phyloP scores from a whole-genome alignment of 2,797 vertebrate species.

The Falco columbarius region DNA sequence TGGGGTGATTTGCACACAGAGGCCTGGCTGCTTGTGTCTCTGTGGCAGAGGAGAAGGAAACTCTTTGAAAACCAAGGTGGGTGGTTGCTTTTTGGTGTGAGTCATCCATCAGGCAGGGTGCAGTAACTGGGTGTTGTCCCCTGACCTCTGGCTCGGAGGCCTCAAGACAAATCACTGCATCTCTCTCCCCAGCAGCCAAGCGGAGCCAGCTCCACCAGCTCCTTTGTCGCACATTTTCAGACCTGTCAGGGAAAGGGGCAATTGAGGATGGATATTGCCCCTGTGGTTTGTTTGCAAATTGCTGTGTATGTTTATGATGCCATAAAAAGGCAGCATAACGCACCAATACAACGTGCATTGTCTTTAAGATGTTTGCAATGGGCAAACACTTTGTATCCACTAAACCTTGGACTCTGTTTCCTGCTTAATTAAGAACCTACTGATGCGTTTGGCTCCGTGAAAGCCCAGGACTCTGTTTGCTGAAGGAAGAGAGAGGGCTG shows the following conservation, averaged over 20 bases:
- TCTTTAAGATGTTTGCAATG: neutral
- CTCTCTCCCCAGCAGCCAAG: neutral
- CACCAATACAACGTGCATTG: neutral
- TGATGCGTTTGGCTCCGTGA: accelerated
- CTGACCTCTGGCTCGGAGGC: neutral
- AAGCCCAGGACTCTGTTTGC: accelerated
- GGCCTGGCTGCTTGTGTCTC: neutral
- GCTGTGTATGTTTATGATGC: neutral
- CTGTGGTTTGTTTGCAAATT: neutral
- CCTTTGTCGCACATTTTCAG: neutral
- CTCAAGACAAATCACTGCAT: neutral
- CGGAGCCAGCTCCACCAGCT: accelerated
- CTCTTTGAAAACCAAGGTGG: neutral
- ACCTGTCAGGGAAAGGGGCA: neutral
- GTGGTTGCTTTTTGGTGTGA: accelerated
- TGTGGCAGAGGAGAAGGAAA: neutral
- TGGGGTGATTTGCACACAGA: neutral
- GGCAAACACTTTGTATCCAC: neutral
- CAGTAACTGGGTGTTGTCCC: neutral
- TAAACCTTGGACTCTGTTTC: neutral
- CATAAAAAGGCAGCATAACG: neutral
- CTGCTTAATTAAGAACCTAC: neutral
- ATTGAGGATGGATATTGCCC: neutral
- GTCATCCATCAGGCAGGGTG: accelerated
- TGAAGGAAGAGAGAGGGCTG: neutral